Conservation (phyloP, 1,140 invertebrate species). For the Temnothorax nylanderi region DNA sequence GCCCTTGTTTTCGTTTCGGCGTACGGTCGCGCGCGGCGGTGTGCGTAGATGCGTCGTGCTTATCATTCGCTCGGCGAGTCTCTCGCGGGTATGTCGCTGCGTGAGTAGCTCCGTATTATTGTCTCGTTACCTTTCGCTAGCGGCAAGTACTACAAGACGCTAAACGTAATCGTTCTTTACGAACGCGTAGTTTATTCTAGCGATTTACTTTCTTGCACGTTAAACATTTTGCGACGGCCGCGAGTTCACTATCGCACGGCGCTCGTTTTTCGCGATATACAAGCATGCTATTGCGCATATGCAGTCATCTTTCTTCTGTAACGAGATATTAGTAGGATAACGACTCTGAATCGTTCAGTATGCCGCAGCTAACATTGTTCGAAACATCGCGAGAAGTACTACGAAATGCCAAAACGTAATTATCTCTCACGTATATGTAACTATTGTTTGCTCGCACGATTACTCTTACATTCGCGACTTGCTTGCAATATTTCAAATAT, state of each 20-base stretch:
- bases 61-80: not conserved
- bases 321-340: not conserved
- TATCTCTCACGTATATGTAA: not conserved
- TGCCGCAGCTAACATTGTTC: not conserved
- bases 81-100: not conserved
- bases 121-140: not conserved
- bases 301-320: not conserved
- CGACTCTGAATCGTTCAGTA: not conserved
- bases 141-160: not conserved
- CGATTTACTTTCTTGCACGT: not conserved
- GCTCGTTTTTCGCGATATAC: not conserved
- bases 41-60: not conserved
- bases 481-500: not conserved
- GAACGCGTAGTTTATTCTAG: not conserved
- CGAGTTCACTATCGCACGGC: not conserved
- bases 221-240: not conserved
- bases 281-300: not conserved
- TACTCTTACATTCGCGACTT: not conserved
- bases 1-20: not conserved
- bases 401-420: not conserved
- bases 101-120: not conserved
- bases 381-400: not conserved
- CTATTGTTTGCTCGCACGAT: not conserved
- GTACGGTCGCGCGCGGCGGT: not conserved
- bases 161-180: not conserved